Base-by-base conservation (phyloP, 2,113 vertebrate species). In the Eclectus roratus region DNA sequence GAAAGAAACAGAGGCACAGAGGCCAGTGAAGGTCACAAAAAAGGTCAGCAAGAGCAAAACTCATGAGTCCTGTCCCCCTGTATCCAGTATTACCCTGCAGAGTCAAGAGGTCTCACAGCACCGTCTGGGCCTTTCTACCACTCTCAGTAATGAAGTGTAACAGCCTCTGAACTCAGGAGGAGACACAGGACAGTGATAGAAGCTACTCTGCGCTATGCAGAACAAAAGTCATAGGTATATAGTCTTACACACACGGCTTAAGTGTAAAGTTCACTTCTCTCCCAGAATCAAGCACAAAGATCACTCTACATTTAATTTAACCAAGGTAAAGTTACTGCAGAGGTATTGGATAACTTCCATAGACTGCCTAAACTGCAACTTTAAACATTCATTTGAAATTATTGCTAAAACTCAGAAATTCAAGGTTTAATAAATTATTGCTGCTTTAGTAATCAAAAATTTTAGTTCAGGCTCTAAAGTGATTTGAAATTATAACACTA, bases 1-100 rank as follows among this genome's bases (percentile, higher is more conserved):
- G 85, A 95, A 78, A 88, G 82, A 70, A 78, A 76, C 29, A 18
- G 61, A 84, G 49, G 49, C 76, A 68, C 29, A 31, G 47, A 76
- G 89, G 88, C 33, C n/a, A 79, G 27, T 12, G 1, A 64, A 89
- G 77, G 69, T 53, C 93, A 96, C 52, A 69, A 13, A 65, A 80
- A 69, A 92, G 66, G 94, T 93, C 93, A 56, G 56, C 17, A 83
- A 50, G 46, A 66, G 58, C 46, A 66, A 85, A 91, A 91, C 74
- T 73, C 24, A 10, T 0, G 3, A 87, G 53, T 70, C 66, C 23
- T n/a, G 46, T 66, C 27, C 44, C 53, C 65, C 41, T 61, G 37
- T 8, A 35, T 6, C 55, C 80, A 52, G 65, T 1, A 28, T 4
- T 27, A 19, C 31, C 84, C 85, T 66, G 78, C 85, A 68, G 78